Evolutionary conservation across 2,888 invertebrate species (phyloP).

Genomic region (Dolomedes plantarius): DNA sequence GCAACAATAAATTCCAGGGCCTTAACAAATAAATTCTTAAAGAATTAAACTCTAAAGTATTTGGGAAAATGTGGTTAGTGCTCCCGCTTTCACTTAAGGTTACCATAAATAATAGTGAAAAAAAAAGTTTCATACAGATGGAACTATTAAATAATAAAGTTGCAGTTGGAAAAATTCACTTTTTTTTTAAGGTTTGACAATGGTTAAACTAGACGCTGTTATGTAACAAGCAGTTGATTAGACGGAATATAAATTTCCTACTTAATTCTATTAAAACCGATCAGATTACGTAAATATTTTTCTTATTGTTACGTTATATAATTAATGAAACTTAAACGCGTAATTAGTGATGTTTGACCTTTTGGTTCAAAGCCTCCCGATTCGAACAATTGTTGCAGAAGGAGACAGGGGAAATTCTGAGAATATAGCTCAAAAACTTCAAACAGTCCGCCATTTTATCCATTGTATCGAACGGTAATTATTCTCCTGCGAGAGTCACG

Average conservation of each 20-base stretch:
- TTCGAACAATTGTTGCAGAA: slow-evolving; percentile 35
- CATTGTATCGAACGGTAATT: not conserved
- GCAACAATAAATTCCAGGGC: no score
- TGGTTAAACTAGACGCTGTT: no score
- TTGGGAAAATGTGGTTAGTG: no score
- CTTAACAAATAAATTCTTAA: no score
- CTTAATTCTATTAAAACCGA: not conserved
- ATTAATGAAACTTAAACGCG: slow-evolving; percentile 51
- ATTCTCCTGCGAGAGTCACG: slow-evolving; percentile 14
- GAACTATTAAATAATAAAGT: no score
- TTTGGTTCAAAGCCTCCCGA: slow-evolving; percentile 45
- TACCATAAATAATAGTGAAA: no score
- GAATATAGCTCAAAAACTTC: not conserved
- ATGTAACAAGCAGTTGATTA: not conserved
- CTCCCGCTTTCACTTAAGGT: no score
- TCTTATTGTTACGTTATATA: slow-evolving; percentile 19
- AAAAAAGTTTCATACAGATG: no score
- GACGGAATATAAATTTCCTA: not conserved
- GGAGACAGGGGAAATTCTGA: not conserved
- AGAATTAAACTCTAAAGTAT: no score
- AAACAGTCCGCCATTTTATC: not conserved
- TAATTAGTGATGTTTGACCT: slow-evolving; percentile 43
- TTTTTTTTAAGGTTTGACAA: no score
- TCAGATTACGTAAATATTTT: not conserved
- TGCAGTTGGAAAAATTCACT: no score